These are phyloP conservation scores for Papilio polytes DNA, from an alignment of 1,140 invertebrate species.

Conservation along the genomic window DNA sequence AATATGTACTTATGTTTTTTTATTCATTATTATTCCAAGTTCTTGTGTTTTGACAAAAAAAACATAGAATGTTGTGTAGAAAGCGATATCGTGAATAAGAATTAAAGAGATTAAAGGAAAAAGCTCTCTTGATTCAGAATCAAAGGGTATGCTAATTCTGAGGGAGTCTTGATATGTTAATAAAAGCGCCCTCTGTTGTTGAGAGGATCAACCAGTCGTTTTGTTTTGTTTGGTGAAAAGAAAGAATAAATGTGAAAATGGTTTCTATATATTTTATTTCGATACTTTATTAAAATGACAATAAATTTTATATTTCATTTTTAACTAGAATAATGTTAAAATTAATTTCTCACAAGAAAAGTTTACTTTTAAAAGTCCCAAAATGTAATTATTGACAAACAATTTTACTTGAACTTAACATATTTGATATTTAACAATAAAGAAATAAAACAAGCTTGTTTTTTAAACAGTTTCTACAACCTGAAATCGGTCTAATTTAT, in stretches of 20 bases:
- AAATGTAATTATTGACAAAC: too few species aligned
- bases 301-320: too few species aligned
- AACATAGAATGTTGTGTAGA: slow-evolving; percentile 47
- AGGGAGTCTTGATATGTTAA: slow-evolving; percentile 60
- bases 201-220: slow-evolving; percentile 64
- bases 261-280: background rate
- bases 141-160: slow-evolving; percentile 75
- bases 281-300: background rate
- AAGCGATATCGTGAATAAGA: slow-evolving; percentile 55
- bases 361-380: too few species aligned
- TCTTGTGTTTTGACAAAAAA: slow-evolving; percentile 53
- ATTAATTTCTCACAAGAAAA: too few species aligned
- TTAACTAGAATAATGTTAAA: too few species aligned
- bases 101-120: slow-evolving; percentile 77
- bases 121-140: slow-evolving; percentile 70
- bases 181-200: slow-evolving; percentile 68
- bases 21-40: slow-evolving; percentile 41
- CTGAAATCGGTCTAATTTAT: slow-evolving; percentile 45
- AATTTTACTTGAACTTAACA: too few species aligned
- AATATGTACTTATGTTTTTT: background rate
- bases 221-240: slow-evolving; percentile 32
- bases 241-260: background rate
- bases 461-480: slow-evolving; percentile 4
- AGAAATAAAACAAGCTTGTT: background rate
- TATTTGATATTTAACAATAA: too few species aligned